These are phyloP conservation scores for Euspilapteryx auroguttella DNA, from an alignment of 2,888 invertebrate species.

Conservation along the genomic window DNA sequence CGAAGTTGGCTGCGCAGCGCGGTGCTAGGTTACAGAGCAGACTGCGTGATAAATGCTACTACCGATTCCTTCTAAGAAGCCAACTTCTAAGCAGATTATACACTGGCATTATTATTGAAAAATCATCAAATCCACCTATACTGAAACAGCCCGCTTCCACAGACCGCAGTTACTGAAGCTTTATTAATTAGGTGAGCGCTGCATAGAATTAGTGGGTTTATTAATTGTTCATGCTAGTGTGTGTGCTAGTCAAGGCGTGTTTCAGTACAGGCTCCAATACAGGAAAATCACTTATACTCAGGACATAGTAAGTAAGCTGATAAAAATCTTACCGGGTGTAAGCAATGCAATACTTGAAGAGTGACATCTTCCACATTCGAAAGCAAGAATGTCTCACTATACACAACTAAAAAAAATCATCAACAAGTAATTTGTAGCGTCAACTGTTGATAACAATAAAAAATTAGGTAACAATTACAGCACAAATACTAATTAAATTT, in stretches of 20 bases:
- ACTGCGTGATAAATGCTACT: no score
- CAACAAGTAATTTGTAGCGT: conserved; percentile 51
- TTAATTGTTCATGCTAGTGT: conserved; percentile 6
- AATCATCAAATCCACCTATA: conserved; percentile 30
- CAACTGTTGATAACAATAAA: conserved; percentile 45
- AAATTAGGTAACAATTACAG: conserved; percentile 34
- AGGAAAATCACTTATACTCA: conserved; percentile 54
- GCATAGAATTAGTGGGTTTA: conserved; percentile 12
- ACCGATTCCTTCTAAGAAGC: no score
- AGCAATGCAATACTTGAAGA: conserved; percentile 59
- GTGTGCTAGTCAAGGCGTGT: conserved; percentile 24
- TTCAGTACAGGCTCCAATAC: conserved; percentile 39
- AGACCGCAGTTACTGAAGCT: background rate
- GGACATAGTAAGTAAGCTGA: conserved; percentile 59
- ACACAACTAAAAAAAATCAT: conserved; percentile 53
- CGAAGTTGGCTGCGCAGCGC: conserved; percentile 24
- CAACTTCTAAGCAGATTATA: conserved; percentile 37
- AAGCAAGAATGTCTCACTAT: conserved; percentile 60
- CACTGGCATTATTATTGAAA: conserved; percentile 43
- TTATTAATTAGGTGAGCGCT: conserved; percentile 18
- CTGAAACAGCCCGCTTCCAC: conserved; percentile 32
- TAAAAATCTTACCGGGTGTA: conserved; percentile 60
- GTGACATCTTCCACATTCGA: conserved; percentile 61
- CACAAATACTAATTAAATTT: conserved; percentile 48
- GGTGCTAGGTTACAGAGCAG: conserved; percentile 1